Conservation (phyloP, 2,797 vertebrate species). For the Bovichtus variegatus region DNA sequence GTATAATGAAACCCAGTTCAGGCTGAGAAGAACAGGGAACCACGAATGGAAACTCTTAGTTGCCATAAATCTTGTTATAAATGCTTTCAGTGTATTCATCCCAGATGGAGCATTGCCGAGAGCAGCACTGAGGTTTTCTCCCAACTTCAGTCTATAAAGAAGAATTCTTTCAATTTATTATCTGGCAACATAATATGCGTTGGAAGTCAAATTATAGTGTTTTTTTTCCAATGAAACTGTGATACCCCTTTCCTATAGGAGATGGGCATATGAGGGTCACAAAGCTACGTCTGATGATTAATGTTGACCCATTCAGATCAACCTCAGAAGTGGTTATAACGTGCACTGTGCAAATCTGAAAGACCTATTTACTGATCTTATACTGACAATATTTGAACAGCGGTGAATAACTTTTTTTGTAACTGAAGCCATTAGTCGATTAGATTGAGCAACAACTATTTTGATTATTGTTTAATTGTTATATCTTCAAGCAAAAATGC, state of each 20-base stretch:
- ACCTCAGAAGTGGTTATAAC: neutral
- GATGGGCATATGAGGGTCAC: neutral
- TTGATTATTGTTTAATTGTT: neutral
- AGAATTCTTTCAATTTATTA: constrained; percentile 45
- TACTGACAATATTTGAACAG: neutral
- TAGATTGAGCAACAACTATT: neutral
- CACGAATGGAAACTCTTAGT: constrained; percentile 70
- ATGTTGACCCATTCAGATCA: constrained; percentile 8
- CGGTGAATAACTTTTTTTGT: neutral
- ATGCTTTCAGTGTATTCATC: constrained; percentile 71
- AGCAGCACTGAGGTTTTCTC: constrained; percentile 49
- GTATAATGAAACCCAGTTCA: constrained; percentile 51
- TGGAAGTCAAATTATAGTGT: constrained; percentile 38
- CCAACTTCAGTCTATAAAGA: constrained; percentile 31
- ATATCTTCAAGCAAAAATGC: neutral
- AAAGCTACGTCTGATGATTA: neutral
- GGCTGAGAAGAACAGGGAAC: constrained; percentile 50
- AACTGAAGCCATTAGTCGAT: neutral
- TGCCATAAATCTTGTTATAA: constrained; percentile 72
- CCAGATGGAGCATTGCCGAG: constrained; percentile 62
- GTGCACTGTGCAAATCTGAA: neutral
- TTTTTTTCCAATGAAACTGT: constrained; percentile 11
- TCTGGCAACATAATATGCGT: constrained; percentile 43
- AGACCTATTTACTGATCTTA: constrained; percentile 3
- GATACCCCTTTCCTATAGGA: neutral